Evolutionary conservation across 1,140 invertebrate species (phyloP), one percentile per base, ranked within the genome.

Genomic region (Drosophila gunungcola): DNA sequence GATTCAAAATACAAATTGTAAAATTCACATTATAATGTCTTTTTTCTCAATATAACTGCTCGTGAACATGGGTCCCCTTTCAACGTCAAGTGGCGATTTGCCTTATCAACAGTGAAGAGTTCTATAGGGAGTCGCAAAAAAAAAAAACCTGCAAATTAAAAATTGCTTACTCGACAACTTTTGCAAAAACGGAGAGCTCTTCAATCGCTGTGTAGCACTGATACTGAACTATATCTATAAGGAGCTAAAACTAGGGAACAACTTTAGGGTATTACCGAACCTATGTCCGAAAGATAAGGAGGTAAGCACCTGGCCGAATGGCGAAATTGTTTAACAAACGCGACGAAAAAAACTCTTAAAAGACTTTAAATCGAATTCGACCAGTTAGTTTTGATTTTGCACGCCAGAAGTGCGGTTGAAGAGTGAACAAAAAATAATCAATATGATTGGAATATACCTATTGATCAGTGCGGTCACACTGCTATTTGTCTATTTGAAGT

Each of bases 401-500:
- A 4, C 39, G 32, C 52, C 4, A 62, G 25, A 25, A 25, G 67
- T 45, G 21, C 65, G 55, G 27, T 41, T 25, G 4, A 10, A 3
- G 3, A 29, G 21, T 49, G 29, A 49, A 16, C n/a, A 53, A 43
- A 32, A 13, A 16, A 53, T 9, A 32, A 13, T 10, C 9, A 57
- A n/a, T 56, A 89, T 89, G 84, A 49, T 79, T 16, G 72, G 45
- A 12, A 11, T 80, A 57, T 16, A 68, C 10, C 46, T 80, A 4
- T 27, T 84, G 6, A 12, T 84, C n/a, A 36, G 43, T 3, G 68
- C 49, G 10, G 58, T 60, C 3, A 57, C 73, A 0, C 61, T 91
- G 21, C 45, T 85, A 0, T 73, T 89, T 48, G 54, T 73, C 12
- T 91, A 78, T 27, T 52, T 90, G 0, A 89, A 78, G 38, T 78